Base-by-base conservation (phyloP, 2,888 invertebrate genomes). In the Anthrax anthrax region DNA sequence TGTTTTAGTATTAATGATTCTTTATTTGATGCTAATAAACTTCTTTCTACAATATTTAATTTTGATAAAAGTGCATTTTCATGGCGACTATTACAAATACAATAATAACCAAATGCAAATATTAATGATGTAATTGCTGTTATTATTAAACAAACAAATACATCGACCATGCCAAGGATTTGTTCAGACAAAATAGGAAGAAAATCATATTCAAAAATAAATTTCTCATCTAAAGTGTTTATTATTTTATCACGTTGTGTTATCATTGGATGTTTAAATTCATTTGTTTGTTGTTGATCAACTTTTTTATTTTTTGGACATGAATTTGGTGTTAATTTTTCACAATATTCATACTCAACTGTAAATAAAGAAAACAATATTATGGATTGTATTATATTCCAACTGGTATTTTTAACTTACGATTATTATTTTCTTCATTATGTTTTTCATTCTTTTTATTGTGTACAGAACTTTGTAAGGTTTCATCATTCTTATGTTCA, bases 51-150 rank as follows among this genome's bases (percentile, higher is more conserved):
- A 47, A 74, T 65, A 61, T 81, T 81, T 41, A 81, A 72, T 46
- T 73, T 82, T 0, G 77, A 78, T 46, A 88, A 75, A 29, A 87
- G 71, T 44, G 76, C 74, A 42, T 77, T 74, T 59, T 85, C 85
- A 57, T 80, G 76, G 52, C 80, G 75, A 56, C 73, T 78, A 59
- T 81, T 84, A 64, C 85, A 85, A 51, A 86, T 77, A 55, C 81
- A 80, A 62, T 85, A 81, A 65, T 84, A 83, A 18, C 84, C 83
- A 49, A 86, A 72, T 17, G 80, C 75, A 58, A 88, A 86, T 43
- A 84, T 63, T 9, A 86, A 69, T 1, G 82, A 77, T 1, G 84
- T 78, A n/a, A 75, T 66, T 4, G 84, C 81, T n/a, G 83, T 78
- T 42, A 84, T 74, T 14, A 73, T 59, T 32, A 81, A 67, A 60